Conservation (phyloP, 1,140 invertebrate species). For the Mylabris phalerata region DNA sequence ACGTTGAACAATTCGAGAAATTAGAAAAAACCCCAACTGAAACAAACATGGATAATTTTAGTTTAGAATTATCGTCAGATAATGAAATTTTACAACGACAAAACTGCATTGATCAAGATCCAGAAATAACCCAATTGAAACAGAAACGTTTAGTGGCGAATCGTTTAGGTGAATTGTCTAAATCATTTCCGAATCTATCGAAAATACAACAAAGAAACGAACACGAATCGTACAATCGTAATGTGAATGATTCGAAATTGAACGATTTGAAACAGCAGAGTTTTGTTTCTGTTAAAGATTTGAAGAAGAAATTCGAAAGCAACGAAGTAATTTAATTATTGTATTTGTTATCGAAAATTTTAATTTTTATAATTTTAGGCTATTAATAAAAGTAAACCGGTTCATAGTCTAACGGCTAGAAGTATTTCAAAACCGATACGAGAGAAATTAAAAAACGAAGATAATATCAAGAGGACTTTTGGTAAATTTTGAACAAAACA, state of each 20-base stretch:
- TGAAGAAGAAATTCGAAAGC: conserved; percentile 31
- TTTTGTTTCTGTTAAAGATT: conserved; percentile 27
- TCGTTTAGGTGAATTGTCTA: conserved; percentile 22
- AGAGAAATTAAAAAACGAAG: conserved; percentile 51
- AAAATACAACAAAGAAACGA: neutral
- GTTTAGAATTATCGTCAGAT: conserved; percentile 3
- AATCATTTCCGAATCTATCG: conserved; percentile 17
- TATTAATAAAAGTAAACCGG: conserved; percentile 28
- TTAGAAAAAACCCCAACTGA: conserved; percentile 2
- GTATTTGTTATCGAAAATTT: too few species aligned
- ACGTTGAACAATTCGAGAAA: neutral
- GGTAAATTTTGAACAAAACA: too few species aligned
- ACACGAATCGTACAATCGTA: conserved; percentile 7
- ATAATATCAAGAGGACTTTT: neutral
- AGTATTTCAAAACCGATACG: conserved; percentile 69
- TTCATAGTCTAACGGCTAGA: conserved; percentile 72
- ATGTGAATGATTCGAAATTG: conserved; percentile 11
- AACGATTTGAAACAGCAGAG: conserved; percentile 6
- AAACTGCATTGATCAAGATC: conserved; percentile 3
- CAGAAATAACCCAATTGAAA: conserved; percentile 20
- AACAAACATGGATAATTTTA: conserved; percentile 4
- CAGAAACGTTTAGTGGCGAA: conserved; percentile 19
- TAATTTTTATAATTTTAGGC: too few species aligned
- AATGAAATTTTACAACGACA: neutral
- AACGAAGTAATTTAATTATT: conserved; percentile 21